These are phyloP conservation scores for Pachyramphus minor DNA, from an alignment of 2,113 vertebrate genomes.

Conservation along the genomic window DNA sequence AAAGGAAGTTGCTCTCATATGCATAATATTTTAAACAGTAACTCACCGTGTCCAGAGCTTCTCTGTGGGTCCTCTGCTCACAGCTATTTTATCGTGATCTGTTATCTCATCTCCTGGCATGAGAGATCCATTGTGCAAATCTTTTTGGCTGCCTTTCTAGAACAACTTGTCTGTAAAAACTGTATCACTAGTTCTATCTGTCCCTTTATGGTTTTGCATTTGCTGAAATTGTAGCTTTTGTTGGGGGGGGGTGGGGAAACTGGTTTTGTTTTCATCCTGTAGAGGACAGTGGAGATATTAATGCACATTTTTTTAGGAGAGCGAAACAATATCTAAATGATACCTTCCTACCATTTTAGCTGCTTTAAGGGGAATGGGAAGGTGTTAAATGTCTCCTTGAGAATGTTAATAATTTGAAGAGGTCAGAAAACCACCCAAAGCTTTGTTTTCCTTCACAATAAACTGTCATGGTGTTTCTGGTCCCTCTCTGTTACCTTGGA, in stretches of 20 bases:
- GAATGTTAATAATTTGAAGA: background rate
- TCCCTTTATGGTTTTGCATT: background rate
- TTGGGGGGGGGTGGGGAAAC: no score
- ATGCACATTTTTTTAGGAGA: background rate
- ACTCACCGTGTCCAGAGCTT: background rate
- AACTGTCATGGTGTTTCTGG: background rate
- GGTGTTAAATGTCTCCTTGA: background rate
- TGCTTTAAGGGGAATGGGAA: background rate
- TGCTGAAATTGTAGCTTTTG: background rate
- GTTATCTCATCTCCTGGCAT: background rate
- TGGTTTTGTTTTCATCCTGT: background rate
- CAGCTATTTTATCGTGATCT: background rate
- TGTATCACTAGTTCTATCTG: background rate
- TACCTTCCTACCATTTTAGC: background rate
- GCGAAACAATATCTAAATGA: background rate
- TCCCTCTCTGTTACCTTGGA: background rate
- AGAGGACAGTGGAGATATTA: background rate
- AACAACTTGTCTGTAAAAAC: constrained; percentile 6
- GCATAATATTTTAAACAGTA: background rate
- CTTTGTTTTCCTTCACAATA: constrained; percentile 7
- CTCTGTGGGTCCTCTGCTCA: background rate
- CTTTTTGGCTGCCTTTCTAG: background rate
- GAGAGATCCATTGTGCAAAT: background rate
- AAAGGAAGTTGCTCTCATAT: background rate
- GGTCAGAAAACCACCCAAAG: background rate